A percentile compares a stretch with the other conserved stretches of the same genome.
phyloP scores from a whole-genome alignment of 2,888 invertebrate genomes.

The Clitarchus hookeri region DNA sequence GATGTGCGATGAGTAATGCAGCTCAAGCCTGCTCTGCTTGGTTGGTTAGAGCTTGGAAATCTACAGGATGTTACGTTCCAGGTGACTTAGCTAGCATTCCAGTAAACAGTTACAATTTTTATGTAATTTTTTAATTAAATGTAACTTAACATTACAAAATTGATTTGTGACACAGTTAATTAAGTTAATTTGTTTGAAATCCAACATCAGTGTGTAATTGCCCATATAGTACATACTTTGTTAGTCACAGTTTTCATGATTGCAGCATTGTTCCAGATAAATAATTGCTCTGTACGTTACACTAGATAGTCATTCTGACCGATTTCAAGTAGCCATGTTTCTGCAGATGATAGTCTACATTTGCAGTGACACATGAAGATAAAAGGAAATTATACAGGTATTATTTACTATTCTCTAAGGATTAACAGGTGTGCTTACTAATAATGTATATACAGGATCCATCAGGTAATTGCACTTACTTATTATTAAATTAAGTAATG shows the following conservation, averaged over 20 bases:
- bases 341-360: background rate
- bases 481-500: too few species aligned
- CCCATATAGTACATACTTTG: background rate
- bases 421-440: background rate
- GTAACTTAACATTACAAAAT: background rate
- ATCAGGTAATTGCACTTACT: background rate
- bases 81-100: constrained; percentile 36
- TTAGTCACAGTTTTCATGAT: background rate
- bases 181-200: background rate
- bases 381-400: background rate
- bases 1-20: constrained; percentile 31
- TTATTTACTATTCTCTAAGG: background rate
- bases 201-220: background rate
- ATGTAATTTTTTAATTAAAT: background rate
- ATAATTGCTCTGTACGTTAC: background rate
- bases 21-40: constrained; percentile 33
- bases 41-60: constrained; percentile 34
- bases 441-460: background rate
- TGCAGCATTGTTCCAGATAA: constrained; percentile 7
- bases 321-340: background rate
- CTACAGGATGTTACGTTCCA: constrained; percentile 36
- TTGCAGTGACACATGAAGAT: constrained; percentile 1
- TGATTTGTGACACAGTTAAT: too few species aligned
- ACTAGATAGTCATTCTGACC: background rate
- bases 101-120: constrained; percentile 31